Percentiles rank a stretch among this genome's conserved stretches.
Conservation (phyloP, 2,113 vertebrate species). For the Pomatorhinus ruficollis region DNA sequence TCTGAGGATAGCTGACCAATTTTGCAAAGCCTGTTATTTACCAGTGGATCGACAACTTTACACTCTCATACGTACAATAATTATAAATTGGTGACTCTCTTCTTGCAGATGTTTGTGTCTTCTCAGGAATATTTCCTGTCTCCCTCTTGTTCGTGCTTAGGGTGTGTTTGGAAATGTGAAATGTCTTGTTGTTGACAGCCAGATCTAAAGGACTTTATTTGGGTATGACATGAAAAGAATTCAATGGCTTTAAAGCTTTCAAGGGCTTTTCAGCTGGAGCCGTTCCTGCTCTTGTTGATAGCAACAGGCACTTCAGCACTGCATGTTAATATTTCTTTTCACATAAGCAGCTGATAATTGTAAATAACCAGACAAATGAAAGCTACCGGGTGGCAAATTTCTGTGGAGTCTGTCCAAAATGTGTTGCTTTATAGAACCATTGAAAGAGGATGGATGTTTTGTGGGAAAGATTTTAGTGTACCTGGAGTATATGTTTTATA, state of each 20-base stretch:
- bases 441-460: background rate
- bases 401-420: background rate
- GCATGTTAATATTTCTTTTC: background rate
- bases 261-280: background rate
- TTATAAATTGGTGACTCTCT: background rate
- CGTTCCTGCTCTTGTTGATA: background rate
- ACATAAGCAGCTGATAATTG: background rate
- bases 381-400: background rate
- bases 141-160: background rate
- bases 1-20: background rate
- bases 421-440: background rate
- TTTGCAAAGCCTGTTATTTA: background rate
- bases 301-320: background rate
- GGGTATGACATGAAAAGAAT: background rate
- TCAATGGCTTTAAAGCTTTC: background rate
- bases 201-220: background rate
- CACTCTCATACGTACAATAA: accelerated
- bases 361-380: background rate
- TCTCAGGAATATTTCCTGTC: background rate
- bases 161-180: background rate
- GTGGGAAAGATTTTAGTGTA: background rate
- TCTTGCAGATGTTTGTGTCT: background rate
- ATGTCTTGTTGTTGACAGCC: background rate
- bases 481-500: background rate
- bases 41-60: background rate